A percentile compares a stretch with the other conserved stretches of the same genome.
Conservation (phyloP, 2,113 vertebrate genomes). For the Catharus fuscescens region DNA sequence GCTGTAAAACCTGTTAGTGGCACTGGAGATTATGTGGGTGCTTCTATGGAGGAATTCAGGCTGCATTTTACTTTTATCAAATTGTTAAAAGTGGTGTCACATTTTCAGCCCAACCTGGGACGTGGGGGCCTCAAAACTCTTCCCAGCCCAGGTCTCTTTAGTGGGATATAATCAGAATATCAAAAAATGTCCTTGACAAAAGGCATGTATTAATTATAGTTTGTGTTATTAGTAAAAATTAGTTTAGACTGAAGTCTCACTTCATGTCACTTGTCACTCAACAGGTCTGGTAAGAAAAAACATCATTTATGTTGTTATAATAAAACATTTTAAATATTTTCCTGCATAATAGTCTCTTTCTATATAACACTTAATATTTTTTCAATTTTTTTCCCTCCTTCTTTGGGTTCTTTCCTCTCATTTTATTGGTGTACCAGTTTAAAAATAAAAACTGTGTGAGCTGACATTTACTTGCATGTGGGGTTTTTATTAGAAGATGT, state of each 20-base stretch:
- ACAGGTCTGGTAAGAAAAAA: background rate
- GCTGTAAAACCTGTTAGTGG: constrained; percentile 34
- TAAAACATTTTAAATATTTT: background rate
- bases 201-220: constrained; percentile 43
- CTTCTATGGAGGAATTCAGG: background rate
- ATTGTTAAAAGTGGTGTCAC: background rate
- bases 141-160: constrained; percentile 63
- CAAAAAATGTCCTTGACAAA: constrained; percentile 54
- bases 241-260: constrained; percentile 49
- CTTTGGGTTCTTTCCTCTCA: background rate
- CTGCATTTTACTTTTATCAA: background rate
- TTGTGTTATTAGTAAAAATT: constrained; percentile 47
- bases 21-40: background rate
- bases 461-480: background rate
- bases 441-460: background rate
- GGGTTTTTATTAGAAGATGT: constrained; percentile 38
- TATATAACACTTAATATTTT: background rate
- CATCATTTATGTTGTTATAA: background rate
- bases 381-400: background rate
- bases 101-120: constrained; percentile 36
- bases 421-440: background rate
- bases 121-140: constrained; percentile 45
- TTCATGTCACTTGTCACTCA: constrained; percentile 7
- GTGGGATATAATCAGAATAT: constrained; percentile 51
- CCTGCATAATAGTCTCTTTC: background rate